These are phyloP conservation scores for Caenorhabditis inopinata DNA, from an alignment of 1,140 invertebrate species.

Conservation along the genomic window DNA sequence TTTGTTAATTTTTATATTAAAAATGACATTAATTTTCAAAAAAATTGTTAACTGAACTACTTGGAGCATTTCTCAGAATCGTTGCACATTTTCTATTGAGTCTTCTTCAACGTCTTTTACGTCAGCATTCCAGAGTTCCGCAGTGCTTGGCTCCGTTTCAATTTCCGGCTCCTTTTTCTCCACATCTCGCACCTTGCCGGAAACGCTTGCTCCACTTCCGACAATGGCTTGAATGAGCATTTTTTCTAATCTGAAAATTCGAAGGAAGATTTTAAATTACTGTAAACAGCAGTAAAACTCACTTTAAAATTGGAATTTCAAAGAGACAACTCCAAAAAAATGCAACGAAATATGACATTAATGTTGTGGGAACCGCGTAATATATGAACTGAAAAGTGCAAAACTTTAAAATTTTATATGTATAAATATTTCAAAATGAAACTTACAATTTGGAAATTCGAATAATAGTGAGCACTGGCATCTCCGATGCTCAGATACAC, in stretches of 20 bases:
- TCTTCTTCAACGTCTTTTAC: not conserved
- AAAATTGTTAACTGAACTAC: no score
- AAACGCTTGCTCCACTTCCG: not conserved
- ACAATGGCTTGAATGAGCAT: not conserved
- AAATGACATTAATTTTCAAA: no score
- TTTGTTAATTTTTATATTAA: no score
- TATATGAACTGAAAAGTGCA: conserved; percentile 36
- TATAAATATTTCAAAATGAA: no score
- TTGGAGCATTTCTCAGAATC: no score
- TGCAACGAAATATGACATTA: conserved; percentile 32
- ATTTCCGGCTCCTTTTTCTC: no score
- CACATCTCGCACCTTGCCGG: not conserved
- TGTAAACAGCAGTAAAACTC: not conserved
- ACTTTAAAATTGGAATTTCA: conserved; percentile 34
- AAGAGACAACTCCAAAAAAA: conserved; percentile 39
- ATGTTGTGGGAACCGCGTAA: not conserved
- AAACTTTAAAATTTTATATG: not conserved
- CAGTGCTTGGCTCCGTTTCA: not conserved
- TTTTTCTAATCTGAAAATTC: not conserved
- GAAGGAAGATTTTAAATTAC: not conserved
- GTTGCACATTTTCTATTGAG: no score
- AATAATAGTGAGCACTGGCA: not conserved
- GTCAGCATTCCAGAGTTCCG: not conserved
- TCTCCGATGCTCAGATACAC: not conserved
- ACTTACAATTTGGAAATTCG: conserved; percentile 5